These are phyloP conservation scores for Danaus chrysippus DNA, from an alignment of 2,888 invertebrate species.

Conservation along the genomic window DNA sequence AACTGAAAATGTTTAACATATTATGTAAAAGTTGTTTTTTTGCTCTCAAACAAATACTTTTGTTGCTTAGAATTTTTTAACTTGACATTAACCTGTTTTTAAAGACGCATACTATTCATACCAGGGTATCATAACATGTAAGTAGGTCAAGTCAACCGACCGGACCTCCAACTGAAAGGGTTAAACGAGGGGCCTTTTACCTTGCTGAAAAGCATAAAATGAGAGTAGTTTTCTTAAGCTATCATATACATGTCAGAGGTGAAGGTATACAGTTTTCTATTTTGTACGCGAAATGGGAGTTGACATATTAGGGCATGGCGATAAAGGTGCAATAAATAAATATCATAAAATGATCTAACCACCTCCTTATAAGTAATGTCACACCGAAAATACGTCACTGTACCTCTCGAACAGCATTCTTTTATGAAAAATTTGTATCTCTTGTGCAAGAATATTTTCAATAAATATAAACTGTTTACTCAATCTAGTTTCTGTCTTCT, in stretches of 20 bases:
- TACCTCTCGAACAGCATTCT: too few species aligned
- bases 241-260: background rate
- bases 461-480: too few species aligned
- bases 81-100: slow-evolving; percentile 26
- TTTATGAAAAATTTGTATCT: too few species aligned
- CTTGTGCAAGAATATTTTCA: too few species aligned
- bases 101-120: slow-evolving; percentile 24
- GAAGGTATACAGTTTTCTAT: background rate
- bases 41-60: background rate
- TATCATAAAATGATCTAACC: too few species aligned
- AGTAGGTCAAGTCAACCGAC: slow-evolving; percentile 33
- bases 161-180: slow-evolving; percentile 30
- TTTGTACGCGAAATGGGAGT: too few species aligned
- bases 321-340: too few species aligned
- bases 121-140: slow-evolving; percentile 26
- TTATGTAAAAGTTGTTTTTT: background rate
- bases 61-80: slow-evolving; percentile 16
- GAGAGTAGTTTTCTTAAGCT: slow-evolving; percentile 4
- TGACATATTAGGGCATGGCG: too few species aligned
- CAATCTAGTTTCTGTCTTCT: too few species aligned
- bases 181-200: slow-evolving; percentile 23
- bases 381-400: too few species aligned
- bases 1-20: too few species aligned
- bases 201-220: slow-evolving; percentile 18
- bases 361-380: too few species aligned